A percentile compares a stretch with the other conserved stretches of the same genome.
Evolutionary conservation across 2,888 invertebrate genomes (phyloP).

Genomic region (Erebia palarica): DNA sequence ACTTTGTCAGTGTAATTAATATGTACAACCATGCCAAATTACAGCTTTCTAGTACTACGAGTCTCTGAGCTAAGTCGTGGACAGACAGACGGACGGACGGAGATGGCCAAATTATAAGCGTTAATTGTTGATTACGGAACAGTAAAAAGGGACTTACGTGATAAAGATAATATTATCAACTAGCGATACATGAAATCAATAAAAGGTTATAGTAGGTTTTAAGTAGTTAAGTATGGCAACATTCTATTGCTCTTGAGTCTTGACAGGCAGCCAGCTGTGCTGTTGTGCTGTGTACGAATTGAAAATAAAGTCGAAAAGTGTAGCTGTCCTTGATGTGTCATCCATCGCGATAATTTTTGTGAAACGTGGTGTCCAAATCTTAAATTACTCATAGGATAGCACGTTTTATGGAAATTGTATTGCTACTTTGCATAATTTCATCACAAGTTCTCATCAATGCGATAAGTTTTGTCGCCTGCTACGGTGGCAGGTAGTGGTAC

Average conservation of each 20-base stretch:
- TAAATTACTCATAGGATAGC: constrained; percentile 18
- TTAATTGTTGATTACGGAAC: no score
- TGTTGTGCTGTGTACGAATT: constrained; percentile 51
- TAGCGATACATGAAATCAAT: constrained; percentile 35
- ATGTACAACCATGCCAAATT: no score
- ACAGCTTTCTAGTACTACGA: no score
- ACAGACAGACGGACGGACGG: no score
- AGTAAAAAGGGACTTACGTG: no score
- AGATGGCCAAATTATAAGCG: no score
- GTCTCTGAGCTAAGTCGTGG: no score
- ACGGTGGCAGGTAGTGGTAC: constrained; percentile 62
- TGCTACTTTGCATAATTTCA: constrained; percentile 7
- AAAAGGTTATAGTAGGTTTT: constrained; percentile 35
- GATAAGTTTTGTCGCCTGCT: constrained; percentile 42
- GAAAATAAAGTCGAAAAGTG: constrained; percentile 73
- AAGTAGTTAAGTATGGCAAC: constrained; percentile 56
- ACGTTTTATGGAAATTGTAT: constrained; percentile 14
- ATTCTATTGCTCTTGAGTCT: constrained; percentile 45
- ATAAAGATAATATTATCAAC: not conserved
- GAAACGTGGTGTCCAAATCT: constrained; percentile 59
- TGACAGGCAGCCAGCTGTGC: constrained; percentile 78
- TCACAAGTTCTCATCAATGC: constrained; percentile 11
- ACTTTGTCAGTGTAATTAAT: no score
- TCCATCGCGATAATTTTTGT: constrained; percentile 69
- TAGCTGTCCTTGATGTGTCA: constrained; percentile 78